These are phyloP conservation scores for Erynnis tages DNA, from an alignment of 2,888 invertebrate genomes.

Conservation along the genomic window DNA sequence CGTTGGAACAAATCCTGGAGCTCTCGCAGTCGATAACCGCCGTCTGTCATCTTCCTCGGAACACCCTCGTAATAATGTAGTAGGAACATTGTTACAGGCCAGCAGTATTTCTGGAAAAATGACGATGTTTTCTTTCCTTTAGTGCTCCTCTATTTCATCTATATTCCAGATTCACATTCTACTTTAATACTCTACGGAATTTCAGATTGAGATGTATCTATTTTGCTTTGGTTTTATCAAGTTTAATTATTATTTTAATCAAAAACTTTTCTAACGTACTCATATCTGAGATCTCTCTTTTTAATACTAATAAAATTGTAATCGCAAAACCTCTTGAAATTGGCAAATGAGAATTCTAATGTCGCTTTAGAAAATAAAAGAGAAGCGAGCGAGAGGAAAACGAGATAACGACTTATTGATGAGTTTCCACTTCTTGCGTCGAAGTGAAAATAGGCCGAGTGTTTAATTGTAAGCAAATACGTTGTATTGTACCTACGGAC, in stretches of 20 bases:
- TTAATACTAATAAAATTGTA: neutral
- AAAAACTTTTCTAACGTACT: too few species aligned
- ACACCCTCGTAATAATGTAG: slow-evolving; percentile 22
- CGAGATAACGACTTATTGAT: slow-evolving; percentile 13
- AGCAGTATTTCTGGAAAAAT: slow-evolving; percentile 15
- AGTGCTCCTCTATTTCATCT: neutral
- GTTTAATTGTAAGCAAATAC: neutral
- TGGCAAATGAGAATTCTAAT: slow-evolving; percentile 1
- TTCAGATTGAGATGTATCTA: too few species aligned
- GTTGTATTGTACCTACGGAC: too few species aligned
- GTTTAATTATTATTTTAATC: too few species aligned
- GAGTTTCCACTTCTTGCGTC: neutral
- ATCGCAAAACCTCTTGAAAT: neutral
- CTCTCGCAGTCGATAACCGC: slow-evolving; percentile 10
- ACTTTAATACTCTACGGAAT: too few species aligned
- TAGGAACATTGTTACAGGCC: slow-evolving; percentile 20
- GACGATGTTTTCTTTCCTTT: slow-evolving; percentile 18
- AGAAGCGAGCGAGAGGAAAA: slow-evolving; percentile 1
- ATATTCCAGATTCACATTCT: too few species aligned
- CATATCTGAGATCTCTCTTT: too few species aligned
- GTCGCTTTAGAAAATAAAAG: neutral
- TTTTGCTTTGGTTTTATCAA: too few species aligned
- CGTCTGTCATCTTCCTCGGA: slow-evolving; percentile 16
- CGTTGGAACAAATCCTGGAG: slow-evolving; percentile 9
- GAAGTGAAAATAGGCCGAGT: neutral